A percentile compares a stretch with the other conserved stretches of the same genome.
These are phyloP conservation scores for Mesorhabditis belari DNA, from an alignment of 2,888 invertebrate species.

Conservation along the genomic window DNA sequence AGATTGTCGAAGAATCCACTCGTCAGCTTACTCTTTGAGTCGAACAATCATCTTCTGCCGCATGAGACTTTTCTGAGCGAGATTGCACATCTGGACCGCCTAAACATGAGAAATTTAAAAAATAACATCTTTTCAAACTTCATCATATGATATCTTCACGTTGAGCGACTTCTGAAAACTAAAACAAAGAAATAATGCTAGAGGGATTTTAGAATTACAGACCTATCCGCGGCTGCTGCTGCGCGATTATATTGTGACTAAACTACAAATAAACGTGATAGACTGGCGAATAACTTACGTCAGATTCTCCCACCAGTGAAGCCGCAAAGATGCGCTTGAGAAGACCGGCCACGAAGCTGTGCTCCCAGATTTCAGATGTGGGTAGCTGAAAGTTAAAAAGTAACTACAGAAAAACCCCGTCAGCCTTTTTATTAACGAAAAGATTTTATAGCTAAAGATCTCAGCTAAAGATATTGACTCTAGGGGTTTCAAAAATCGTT, in stretches of 20 bases:
- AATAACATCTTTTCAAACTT: neutral
- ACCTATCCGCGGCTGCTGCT: neutral
- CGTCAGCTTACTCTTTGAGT: neutral
- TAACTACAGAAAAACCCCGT: no score
- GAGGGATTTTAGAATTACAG: neutral
- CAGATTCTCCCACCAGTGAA: no score
- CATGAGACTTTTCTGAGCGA: neutral
- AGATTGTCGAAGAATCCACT: neutral
- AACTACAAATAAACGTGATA: no score
- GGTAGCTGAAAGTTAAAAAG: no score
- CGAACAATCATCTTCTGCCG: neutral
- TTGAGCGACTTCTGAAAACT: neutral
- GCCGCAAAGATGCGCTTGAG: neutral
- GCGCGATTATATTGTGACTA: no score
- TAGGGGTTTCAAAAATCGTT: no score
- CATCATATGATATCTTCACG: neutral
- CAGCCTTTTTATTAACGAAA: no score
- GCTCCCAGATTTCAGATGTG: neutral
- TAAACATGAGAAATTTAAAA: neutral
- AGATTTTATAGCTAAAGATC: no score
- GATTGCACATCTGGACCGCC: neutral
- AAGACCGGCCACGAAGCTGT: neutral
- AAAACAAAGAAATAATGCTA: neutral
- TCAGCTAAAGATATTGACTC: no score
- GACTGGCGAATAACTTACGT: no score